phyloP scores from a whole-genome alignment of 2,797 vertebrate species.

The Anniella stebbinsi region DNA sequence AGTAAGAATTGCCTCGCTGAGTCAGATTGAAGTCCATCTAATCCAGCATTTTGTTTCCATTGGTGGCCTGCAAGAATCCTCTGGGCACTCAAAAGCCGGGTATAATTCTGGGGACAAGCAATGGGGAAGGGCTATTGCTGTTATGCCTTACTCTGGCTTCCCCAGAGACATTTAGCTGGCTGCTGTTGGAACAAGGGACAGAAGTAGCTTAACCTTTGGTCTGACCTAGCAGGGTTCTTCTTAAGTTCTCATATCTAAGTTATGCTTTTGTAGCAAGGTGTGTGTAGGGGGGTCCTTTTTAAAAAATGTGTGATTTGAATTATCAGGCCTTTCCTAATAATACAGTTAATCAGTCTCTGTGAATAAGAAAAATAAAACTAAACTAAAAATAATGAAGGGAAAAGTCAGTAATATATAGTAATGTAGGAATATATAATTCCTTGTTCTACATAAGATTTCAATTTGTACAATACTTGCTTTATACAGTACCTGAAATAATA shows the following conservation, averaged over 20 bases:
- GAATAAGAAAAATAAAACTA: slow-evolving; percentile 37
- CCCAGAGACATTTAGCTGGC: too few species aligned
- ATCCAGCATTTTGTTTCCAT: neutral
- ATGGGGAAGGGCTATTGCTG: neutral
- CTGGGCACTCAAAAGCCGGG: neutral
- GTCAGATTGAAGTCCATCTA: neutral
- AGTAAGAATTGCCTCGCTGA: neutral
- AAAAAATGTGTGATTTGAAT: neutral
- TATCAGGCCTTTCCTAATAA: neutral
- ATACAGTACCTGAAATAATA: slow-evolving; percentile 44
- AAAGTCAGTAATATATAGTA: slow-evolving; percentile 29
- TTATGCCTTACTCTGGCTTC: too few species aligned
- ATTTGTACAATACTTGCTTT: slow-evolving; percentile 21
- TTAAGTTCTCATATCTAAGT: neutral
- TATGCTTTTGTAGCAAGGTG: neutral
- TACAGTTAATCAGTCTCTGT: neutral
- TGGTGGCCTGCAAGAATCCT: neutral
- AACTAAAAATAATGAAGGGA: neutral
- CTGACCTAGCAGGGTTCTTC: neutral
- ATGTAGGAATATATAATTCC: slow-evolving; percentile 26
- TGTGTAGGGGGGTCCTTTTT: neutral
- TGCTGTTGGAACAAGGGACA: neutral
- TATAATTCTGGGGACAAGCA: neutral
- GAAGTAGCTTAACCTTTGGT: neutral
- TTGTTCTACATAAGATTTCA: slow-evolving; percentile 36